Evolutionary conservation across 2,888 invertebrate genomes (phyloP), one percentile per base, ranked within the genome.

Genomic region (Ochlodes sylvanus): DNA sequence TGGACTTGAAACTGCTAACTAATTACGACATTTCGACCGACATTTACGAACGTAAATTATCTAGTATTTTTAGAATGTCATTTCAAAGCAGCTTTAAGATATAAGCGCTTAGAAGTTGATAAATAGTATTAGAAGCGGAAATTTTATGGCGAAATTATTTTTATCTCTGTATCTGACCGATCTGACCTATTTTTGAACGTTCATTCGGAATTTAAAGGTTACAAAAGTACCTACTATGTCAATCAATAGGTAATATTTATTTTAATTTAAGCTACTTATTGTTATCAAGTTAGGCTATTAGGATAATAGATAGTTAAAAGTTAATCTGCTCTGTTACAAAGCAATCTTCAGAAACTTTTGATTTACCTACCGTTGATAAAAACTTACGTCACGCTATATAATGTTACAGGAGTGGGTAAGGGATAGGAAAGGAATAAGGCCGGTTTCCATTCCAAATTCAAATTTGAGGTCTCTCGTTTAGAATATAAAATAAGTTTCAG

Each of bases 161-260:
- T 19, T 50, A 34, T 34, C 55, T 9, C 4, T 42, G 19, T 0
- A 27, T n/a, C n/a, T 14, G 17, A 47, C 47, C 10, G 34, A 42
- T 57, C 57, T 57, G 19, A 34, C 19, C 41, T 21, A 57, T 41
- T 42, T 57, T 41, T 1, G 7, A n/a, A 21, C 38, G 42, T 17
- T 19, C 58, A 42, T 21, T 42, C 42, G 21, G 21, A 58, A 58
- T 27, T 41, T 27, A 42, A 58, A 58, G 19, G 21, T 58, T 58
- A 42, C n/a, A 21, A 19, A 38, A 58, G 42, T 58, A 27, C 27
- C 27, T 27, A 58, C 21, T 42, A 27, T 42, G 42, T n/a, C 58
- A 42, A 17, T 58, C 42, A 42, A 58, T 42, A n/a, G 12, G 19
- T 50, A 7, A n/a, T 50, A 19, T 19, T 50, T 17, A 17, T 17